Evolutionary conservation across 2,113 vertebrate genomes (phyloP), one percentile per base, ranked within the genome.

Genomic region (Gambusia affinis): DNA sequence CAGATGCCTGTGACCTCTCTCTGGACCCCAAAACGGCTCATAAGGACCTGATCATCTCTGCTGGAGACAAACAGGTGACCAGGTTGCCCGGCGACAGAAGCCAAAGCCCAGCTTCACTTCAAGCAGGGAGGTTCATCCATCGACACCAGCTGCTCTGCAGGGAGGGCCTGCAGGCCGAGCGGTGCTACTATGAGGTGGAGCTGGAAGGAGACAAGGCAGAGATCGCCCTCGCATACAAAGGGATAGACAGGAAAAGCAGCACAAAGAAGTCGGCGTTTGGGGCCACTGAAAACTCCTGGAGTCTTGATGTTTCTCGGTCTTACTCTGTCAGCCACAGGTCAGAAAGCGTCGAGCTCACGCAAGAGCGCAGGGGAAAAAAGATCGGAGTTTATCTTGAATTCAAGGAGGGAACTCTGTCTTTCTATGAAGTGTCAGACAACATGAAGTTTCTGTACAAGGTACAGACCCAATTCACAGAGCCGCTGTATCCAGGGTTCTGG

Each of bases 401-500:
- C 37, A 81, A 5, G 17, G 76, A 81, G 10, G 92, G 92, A 14
- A 73, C 78, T 4, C 27, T 93, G 75, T 76, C 85, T 0, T 93
- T 92, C 60, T 93, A 88, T 8, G 90, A 92, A 64, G 85, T 93
- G 39, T 75, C 82, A 6, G 76, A 86, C 27, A 75, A 1, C 0
- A 90, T 93, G 90, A 84, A 7, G 30, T 84, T 89, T 29, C 87
- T 93, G 4, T 86, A 92, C 65, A 85, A 14, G 30, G 3, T 68
- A 1, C 24, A 82, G 4, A 72, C 78, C 35, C 2, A 35, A 4
- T 93, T 93, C 80, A 87, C 72, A 15, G 88, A 92, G 78, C 84
- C 88, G 0, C 79, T 93, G 42, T 90, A 89, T 75, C 82, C 91
- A 0, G 90, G 89, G n/a, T 91, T 92, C 81, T 91, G 92, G 92